A percentile compares a stretch with the other conserved stretches of the same genome.
Conservation (phyloP, 53 echinoderm and acorn worm genomes). For the Zoroaster sp. region DNA sequence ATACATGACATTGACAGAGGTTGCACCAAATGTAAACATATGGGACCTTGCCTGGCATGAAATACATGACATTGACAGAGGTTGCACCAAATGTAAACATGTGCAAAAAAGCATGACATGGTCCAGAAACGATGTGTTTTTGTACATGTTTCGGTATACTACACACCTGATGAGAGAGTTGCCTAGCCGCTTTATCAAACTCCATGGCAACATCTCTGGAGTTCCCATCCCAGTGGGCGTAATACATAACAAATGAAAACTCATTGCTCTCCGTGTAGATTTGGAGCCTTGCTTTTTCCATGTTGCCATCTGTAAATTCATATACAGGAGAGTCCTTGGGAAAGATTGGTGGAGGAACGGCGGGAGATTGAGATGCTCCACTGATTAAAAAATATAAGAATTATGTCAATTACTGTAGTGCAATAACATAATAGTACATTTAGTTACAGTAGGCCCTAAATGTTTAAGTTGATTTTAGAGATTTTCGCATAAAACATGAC, state of each 20-base stretch:
- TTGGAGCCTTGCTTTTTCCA: constrained; percentile 54
- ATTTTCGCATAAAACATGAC: too few relatives aligned
- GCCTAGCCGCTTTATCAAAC: constrained; percentile 77
- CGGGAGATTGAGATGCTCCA: constrained; percentile 48
- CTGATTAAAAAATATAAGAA: neutral
- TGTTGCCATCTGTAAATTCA: constrained; percentile 75
- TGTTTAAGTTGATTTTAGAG: neutral
- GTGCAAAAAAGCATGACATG: too few relatives aligned
- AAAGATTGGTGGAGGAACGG: constrained; percentile 65
- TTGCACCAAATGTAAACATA: too few relatives aligned
- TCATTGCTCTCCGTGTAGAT: constrained; percentile 67
- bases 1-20: too few relatives aligned
- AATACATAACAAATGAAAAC: constrained; percentile 91
- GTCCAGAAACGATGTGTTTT: too few relatives aligned
- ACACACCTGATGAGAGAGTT: constrained; percentile 65
- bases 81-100: too few relatives aligned
- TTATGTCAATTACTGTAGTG: neutral
- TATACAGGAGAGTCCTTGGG: constrained; percentile 61
- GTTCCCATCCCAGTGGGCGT: constrained; percentile 97
- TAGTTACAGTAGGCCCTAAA: neutral
- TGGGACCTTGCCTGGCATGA: too few relatives aligned
- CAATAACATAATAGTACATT: neutral
- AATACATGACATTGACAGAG: too few relatives aligned
- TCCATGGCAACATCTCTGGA: constrained; percentile 76
- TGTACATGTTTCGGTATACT: too few relatives aligned